phyloP scores from a whole-genome alignment of 2,888 invertebrate genomes.

The Pedicia rivosa region DNA sequence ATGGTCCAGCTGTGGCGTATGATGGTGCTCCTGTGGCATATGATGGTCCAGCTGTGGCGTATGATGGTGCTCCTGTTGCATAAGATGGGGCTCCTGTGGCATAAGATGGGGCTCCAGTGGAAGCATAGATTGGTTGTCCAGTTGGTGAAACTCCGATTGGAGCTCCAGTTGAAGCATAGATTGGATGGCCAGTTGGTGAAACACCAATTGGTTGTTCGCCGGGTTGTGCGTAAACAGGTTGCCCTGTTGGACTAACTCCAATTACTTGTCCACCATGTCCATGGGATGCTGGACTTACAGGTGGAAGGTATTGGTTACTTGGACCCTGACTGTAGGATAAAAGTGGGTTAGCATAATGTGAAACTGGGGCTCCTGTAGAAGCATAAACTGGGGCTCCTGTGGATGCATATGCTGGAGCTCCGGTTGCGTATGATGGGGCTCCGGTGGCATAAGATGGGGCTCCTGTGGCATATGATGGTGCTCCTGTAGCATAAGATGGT shows the following conservation, averaged over 20 bases:
- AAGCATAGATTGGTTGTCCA: constrained; percentile 1
- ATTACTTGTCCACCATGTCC: not conserved
- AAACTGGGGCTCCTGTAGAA: not conserved
- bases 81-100: no score
- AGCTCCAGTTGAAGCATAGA: constrained; percentile 3
- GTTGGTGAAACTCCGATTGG: constrained; percentile 1
- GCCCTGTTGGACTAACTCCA: constrained; percentile 1
- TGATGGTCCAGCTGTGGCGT: no score
- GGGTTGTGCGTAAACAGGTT: constrained; percentile 1
- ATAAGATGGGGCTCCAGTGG: no score
- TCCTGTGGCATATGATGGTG: not conserved
- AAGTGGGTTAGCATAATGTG: not conserved
- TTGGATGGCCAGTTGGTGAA: constrained; percentile 2
- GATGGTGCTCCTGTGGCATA: no score
- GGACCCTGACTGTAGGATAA: not conserved
- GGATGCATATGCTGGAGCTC: not conserved
- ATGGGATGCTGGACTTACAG: constrained; percentile 2
- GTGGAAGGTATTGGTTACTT: constrained; percentile 4
- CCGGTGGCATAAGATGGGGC: not conserved
- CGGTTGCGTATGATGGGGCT: not conserved
- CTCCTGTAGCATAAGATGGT: not conserved
- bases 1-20: no score
- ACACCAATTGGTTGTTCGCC: constrained; percentile 1
- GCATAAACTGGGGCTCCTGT: constrained; percentile 1
- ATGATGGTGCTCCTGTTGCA: no score